phyloP scores from a whole-genome alignment of 2,113 vertebrate species.

The Tapirus terrestris region DNA sequence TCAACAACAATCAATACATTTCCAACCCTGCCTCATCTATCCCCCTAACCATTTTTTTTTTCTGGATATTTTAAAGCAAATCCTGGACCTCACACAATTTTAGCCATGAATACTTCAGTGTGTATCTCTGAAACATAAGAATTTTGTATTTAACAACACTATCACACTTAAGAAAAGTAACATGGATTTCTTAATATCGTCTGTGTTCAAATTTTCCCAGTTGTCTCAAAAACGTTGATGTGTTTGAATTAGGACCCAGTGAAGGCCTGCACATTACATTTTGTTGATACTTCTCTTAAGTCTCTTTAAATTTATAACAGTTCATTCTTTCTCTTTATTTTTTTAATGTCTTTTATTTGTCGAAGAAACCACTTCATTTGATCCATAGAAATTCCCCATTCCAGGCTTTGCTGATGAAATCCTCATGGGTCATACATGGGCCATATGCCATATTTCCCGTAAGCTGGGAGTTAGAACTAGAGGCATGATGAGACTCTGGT shows the following conservation, averaged over 20 bases:
- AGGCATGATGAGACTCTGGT: not conserved
- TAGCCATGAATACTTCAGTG: not conserved
- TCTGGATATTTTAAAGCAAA: not conserved
- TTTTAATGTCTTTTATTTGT: not conserved
- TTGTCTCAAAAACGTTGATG: not conserved
- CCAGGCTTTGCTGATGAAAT: not conserved
- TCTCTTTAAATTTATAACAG: not conserved
- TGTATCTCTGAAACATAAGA: not conserved
- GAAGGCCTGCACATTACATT: not conserved
- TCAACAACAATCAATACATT: not conserved
- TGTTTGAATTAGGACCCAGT: not conserved
- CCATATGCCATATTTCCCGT: not conserved
- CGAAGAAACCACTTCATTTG: not conserved
- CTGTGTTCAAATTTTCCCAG: not conserved
- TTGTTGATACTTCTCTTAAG: not conserved
- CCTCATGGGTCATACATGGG: not conserved
- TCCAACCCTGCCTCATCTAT: not conserved
- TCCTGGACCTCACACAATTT: not conserved
- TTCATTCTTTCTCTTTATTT: not conserved
- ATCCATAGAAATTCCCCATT: not conserved
- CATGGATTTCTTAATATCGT: not conserved
- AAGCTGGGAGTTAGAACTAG: not conserved
- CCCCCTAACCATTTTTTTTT: not conserved
- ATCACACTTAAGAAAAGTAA: not conserved
- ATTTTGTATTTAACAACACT: not conserved